These are phyloP conservation scores for Anoplopoma fimbria DNA, from an alignment of 2,113 vertebrate species.

Conservation along the genomic window DNA sequence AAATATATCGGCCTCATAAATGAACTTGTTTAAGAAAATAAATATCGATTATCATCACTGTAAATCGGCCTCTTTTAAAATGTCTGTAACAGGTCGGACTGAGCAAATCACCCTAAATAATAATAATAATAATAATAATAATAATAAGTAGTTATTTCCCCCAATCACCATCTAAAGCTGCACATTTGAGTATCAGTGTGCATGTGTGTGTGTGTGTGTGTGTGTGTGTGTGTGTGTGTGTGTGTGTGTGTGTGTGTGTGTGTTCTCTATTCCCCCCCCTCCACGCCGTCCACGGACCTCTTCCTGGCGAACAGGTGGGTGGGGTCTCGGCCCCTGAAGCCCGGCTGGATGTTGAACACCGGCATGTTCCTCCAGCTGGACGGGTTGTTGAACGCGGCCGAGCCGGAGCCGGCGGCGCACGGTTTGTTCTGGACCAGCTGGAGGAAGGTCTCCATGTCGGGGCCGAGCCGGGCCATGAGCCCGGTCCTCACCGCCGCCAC, in stretches of 20 bases:
- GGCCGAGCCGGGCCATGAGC: conserved; percentile 89
- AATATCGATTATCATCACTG: conserved; percentile 61
- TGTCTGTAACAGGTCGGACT: neutral
- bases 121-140: neutral
- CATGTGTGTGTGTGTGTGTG: too few species aligned
- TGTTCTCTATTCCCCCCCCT: too few species aligned
- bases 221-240: too few species aligned
- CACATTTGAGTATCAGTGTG: too few species aligned
- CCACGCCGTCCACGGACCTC: conserved; percentile 82
- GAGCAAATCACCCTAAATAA: neutral
- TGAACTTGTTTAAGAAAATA: conserved; percentile 74
- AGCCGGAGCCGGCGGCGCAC: conserved; percentile 79
- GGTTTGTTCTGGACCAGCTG: conserved; percentile 92
- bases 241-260: too few species aligned
- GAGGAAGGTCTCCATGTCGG: conserved; percentile 94
- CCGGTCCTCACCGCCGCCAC: conserved; percentile 88
- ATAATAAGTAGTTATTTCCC: neutral
- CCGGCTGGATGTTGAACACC: conserved; percentile 84
- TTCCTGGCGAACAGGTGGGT: conserved; percentile 87
- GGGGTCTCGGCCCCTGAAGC: conserved; percentile 75
- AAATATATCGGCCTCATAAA: conserved; percentile 67
- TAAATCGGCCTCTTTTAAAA: conserved; percentile 6
- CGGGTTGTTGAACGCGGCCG: conserved; percentile 74
- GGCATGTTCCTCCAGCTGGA: conserved; percentile 83
- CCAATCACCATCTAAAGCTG: conserved; percentile 13